A percentile compares a stretch with the other conserved stretches of the same genome.
These are phyloP conservation scores for Melanaphis sacchari DNA, from an alignment of 1,140 invertebrate species.

Conservation along the genomic window DNA sequence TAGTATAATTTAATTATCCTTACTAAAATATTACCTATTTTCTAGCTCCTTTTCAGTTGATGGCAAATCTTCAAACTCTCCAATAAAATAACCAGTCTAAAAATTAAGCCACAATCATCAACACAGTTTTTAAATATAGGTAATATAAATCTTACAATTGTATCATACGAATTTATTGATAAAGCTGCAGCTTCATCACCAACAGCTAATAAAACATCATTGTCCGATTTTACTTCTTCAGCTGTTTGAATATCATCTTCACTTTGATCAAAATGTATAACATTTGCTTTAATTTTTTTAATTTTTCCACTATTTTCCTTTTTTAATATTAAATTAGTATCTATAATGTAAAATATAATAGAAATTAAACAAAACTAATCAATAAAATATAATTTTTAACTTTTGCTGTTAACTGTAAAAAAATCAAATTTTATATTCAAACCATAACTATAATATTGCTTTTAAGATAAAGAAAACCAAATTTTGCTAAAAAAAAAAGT, in stretches of 20 bases:
- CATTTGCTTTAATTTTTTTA: constrained; percentile 59
- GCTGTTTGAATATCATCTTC: constrained; percentile 60
- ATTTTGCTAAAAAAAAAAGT: neutral
- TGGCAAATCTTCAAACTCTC: constrained; percentile 53
- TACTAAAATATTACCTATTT: constrained; percentile 40
- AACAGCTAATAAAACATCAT: constrained; percentile 58
- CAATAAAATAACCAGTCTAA: constrained; percentile 55
- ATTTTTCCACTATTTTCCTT: constrained; percentile 62
- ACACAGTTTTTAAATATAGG: neutral
- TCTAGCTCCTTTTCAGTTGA: constrained; percentile 52
- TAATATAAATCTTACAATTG: neutral
- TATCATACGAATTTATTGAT: constrained; percentile 58
- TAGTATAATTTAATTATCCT: neutral
- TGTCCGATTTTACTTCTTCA: constrained; percentile 59
- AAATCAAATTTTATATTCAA: neutral
- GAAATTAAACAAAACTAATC: neutral
- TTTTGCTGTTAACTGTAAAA: neutral
- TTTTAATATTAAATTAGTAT: constrained; percentile 60
- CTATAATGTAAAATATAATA: constrained; percentile 10
- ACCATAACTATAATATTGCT: neutral
- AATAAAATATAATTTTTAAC: neutral
- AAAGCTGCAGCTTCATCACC: constrained; percentile 21
- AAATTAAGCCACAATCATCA: neutral
- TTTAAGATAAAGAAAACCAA: neutral
- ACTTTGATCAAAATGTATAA: constrained; percentile 60